A percentile compares a stretch with the other conserved stretches of the same genome.
These are phyloP conservation scores for Caenorhabditis angaria DNA, from an alignment of 2,888 invertebrate genomes.

Conservation along the genomic window DNA sequence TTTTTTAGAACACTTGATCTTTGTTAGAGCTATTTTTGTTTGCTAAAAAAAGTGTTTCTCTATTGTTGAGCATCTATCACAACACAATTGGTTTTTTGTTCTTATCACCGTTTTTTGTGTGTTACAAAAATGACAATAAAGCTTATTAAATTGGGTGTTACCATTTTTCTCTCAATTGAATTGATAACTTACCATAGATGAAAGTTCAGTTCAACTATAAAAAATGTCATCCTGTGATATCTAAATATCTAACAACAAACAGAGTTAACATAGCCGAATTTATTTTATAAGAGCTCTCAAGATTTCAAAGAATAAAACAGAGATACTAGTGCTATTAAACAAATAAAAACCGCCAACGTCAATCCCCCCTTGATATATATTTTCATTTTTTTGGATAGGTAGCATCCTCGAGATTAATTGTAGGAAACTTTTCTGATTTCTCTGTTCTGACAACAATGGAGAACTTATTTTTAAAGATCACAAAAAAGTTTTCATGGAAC, in stretches of 20 bases:
- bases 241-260: neutral
- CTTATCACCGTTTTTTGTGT: neutral
- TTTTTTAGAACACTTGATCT: neutral
- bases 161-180: too few species aligned
- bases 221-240: neutral
- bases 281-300: constrained; percentile 30
- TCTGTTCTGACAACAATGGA: neutral
- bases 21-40: neutral
- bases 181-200: neutral
- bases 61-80: neutral
- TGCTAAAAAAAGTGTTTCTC: neutral
- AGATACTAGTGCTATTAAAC: constrained; percentile 9
- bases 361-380: neutral
- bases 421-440: neutral
- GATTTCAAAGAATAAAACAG: constrained; percentile 15
- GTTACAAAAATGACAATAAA: neutral
- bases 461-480: constrained; percentile 1
- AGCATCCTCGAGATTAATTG: neutral
- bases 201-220: neutral
- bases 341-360: constrained; percentile 6
- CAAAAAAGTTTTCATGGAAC: neutral
- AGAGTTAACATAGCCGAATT: neutral
- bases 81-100: neutral
- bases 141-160: neutral
- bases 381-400: neutral